phyloP scores from a whole-genome alignment of 2,888 invertebrate genomes.

The Micoletzkya japonica region DNA sequence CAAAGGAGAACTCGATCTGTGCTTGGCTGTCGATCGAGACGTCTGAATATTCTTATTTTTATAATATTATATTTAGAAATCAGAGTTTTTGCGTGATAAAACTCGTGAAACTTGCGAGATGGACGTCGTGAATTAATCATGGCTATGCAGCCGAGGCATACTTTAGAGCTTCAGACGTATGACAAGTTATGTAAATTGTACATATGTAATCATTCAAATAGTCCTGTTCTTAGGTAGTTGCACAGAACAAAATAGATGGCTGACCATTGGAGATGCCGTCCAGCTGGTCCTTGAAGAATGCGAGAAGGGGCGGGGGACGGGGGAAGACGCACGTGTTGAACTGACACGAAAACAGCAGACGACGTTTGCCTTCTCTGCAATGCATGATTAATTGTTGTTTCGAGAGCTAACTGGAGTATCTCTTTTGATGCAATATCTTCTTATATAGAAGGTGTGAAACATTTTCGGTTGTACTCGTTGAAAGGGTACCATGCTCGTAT shows the following conservation, averaged over 20 bases:
- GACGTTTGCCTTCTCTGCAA: slow-evolving; percentile 58
- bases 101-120: too few relatives aligned
- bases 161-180: too few relatives aligned
- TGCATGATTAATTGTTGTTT: neutral
- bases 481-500: neutral
- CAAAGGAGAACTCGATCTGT: slow-evolving; percentile 14
- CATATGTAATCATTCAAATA: too few relatives aligned
- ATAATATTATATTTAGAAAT: neutral
- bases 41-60: slow-evolving; percentile 5
- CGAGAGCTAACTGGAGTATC: neutral
- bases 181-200: too few relatives aligned
- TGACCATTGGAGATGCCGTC: slow-evolving; percentile 67
- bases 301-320: slow-evolving; percentile 70
- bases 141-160: too few relatives aligned
- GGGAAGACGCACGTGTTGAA: slow-evolving; percentile 94
- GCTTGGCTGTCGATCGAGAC: slow-evolving; percentile 12
- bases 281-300: slow-evolving; percentile 83
- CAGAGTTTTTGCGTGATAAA: too few relatives aligned
- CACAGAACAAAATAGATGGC: too few relatives aligned
- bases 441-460: neutral
- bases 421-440: neutral
- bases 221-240: too few relatives aligned
- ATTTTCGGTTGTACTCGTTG: slow-evolving; percentile 58
- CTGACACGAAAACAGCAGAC: slow-evolving; percentile 83
- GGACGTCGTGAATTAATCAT: too few relatives aligned